Evolutionary conservation across 2,888 invertebrate genomes (phyloP).

Genomic region (Drosophila histrio): DNA sequence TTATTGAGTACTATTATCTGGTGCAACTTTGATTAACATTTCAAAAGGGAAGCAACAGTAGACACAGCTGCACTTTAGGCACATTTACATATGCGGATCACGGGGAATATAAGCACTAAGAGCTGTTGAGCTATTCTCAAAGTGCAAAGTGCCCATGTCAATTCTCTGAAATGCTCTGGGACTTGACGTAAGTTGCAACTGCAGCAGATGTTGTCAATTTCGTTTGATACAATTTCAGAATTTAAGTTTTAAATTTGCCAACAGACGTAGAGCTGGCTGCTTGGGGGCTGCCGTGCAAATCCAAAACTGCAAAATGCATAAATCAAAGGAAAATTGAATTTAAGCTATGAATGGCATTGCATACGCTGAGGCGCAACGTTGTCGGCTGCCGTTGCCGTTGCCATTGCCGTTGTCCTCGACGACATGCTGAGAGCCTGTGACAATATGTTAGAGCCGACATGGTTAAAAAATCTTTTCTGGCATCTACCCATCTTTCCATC

Average conservation of each 20-base stretch:
- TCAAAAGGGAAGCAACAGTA: no score
- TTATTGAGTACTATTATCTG: neutral
- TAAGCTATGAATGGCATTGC: conserved; percentile 58
- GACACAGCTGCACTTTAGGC: neutral
- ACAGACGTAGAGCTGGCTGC: neutral
- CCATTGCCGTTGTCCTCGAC: conserved; percentile 22
- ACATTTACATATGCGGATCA: conserved; percentile 21
- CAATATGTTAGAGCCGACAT: conserved; percentile 38
- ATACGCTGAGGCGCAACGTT: conserved; percentile 31
- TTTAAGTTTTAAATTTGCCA: conserved; percentile 53
- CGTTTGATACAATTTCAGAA: conserved; percentile 43
- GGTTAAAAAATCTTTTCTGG: neutral
- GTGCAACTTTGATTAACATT: neutral
- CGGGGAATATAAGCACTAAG: neutral
- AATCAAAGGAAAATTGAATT: conserved; percentile 75
- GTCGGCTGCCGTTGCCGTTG: conserved; percentile 6
- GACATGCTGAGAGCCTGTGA: conserved; percentile 43
- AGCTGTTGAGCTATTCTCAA: conserved; percentile 2
- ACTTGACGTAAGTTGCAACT: conserved; percentile 22
- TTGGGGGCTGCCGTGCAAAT: conserved; percentile 47
- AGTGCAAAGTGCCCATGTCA: conserved; percentile 25
- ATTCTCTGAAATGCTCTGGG: conserved; percentile 6
- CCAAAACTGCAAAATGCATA: conserved; percentile 64
- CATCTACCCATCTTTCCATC: neutral
- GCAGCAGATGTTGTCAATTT: conserved; percentile 46